These are phyloP conservation scores for Biston betularia DNA, from an alignment of 2,888 invertebrate species.

Conservation along the genomic window DNA sequence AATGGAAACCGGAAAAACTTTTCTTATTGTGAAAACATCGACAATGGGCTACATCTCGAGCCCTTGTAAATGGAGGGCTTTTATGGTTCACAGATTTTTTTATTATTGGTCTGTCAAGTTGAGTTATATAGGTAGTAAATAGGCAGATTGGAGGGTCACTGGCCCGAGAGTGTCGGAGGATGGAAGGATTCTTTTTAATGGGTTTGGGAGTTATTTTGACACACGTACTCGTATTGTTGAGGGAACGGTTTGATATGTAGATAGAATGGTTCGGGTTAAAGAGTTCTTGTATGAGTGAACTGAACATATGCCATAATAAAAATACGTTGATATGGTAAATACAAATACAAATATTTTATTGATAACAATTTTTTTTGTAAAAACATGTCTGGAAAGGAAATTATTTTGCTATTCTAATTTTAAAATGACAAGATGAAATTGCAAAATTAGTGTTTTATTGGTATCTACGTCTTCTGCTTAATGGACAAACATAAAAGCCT, in stretches of 20 bases:
- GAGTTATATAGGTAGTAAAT: conserved; percentile 36
- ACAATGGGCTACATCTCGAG: conserved; percentile 40
- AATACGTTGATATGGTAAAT: no score
- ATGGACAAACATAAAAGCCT: no score
- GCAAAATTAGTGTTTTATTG: no score
- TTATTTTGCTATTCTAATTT: no score
- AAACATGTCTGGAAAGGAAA: no score
- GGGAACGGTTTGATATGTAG: conserved; percentile 2
- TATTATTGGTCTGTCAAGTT: conserved; percentile 45
- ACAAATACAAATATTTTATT: no score
- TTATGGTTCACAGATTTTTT: conserved; percentile 41
- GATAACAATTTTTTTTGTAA: no score
- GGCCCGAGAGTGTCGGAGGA: conserved; percentile 13
- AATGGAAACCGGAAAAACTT: conserved; percentile 36
- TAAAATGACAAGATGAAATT: no score
- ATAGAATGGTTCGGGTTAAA: background rate
- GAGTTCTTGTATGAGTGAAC: background rate
- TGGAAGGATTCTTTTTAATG: conserved; percentile 9
- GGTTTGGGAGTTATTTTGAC: conserved; percentile 22
- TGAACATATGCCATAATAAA: background rate
- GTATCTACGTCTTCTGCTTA: no score
- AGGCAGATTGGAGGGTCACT: conserved; percentile 41
- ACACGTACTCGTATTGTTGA: conserved; percentile 14
- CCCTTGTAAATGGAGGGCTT: conserved; percentile 39
- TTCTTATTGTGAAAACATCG: conserved; percentile 39